phyloP scores from a whole-genome alignment of 2,888 invertebrate species.

The Tholera decimalis region DNA sequence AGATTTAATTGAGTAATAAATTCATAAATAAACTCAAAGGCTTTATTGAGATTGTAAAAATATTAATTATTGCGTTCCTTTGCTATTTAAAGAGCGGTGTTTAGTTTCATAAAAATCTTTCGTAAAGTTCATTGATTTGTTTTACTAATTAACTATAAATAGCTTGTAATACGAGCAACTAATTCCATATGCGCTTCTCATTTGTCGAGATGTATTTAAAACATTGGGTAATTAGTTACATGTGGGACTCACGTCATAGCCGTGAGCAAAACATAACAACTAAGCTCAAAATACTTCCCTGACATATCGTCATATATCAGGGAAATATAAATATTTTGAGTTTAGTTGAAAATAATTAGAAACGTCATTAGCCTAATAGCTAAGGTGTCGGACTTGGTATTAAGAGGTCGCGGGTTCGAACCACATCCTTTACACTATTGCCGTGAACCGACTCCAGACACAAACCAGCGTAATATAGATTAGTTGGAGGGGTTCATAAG shows the following conservation, averaged over 20 bases:
- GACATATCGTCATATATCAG: constrained; percentile 69
- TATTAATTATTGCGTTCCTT: constrained; percentile 1
- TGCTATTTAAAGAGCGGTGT: constrained; percentile 5
- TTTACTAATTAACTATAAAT: constrained; percentile 48
- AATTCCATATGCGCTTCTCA: constrained; percentile 57
- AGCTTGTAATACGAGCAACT: constrained; percentile 61
- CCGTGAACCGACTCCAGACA: too few species aligned
- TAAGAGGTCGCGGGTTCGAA: too few species aligned
- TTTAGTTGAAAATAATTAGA: too few species aligned
- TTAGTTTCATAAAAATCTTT: constrained; percentile 21
- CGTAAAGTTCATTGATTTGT: constrained; percentile 24
- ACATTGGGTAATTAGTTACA: constrained; percentile 68
- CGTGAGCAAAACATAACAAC: constrained; percentile 35
- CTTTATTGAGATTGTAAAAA: constrained; percentile 3
- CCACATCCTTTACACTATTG: too few species aligned
- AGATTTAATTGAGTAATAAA: too few species aligned
- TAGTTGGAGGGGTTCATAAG: too few species aligned
- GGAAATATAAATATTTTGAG: too few species aligned
- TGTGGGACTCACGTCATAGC: constrained; percentile 54
- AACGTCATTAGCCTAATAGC: too few species aligned
- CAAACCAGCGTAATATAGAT: too few species aligned
- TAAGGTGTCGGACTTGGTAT: too few species aligned
- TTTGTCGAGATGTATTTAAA: constrained; percentile 63
- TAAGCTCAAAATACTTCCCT: constrained; percentile 31
- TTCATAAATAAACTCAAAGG: too few species aligned